Evolutionary conservation across 2,888 invertebrate species (phyloP).

Genomic region (Lithophane ornitopus): DNA sequence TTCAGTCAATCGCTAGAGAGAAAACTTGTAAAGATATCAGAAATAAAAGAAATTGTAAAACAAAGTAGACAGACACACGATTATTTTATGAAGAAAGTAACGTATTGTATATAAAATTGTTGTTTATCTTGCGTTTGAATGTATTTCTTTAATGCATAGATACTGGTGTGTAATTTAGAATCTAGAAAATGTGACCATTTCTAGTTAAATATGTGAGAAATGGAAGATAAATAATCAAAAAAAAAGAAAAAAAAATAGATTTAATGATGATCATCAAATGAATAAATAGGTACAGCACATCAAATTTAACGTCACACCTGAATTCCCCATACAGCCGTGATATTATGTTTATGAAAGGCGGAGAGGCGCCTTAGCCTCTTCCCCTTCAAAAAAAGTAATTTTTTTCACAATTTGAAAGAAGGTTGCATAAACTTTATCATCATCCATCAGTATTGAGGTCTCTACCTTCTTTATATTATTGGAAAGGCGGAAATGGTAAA

Average conservation of each 20-base stretch:
- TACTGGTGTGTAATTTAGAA: not conserved
- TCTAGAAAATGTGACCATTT: not conserved
- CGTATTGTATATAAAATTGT: constrained; percentile 5
- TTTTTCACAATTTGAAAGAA: not conserved
- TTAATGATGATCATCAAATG: too few species aligned
- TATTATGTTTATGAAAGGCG: too few species aligned
- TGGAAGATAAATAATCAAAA: not conserved
- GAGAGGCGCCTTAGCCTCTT: too few species aligned
- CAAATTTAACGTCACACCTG: not conserved
- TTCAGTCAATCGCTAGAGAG: constrained; percentile 20
- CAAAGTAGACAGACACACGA: constrained; percentile 10
- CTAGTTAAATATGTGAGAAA: not conserved
- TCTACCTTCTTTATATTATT: not conserved
- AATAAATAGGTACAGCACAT: not conserved
- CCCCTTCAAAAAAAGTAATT: too few species aligned
- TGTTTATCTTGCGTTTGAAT: constrained; percentile 1
- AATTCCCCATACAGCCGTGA: not conserved
- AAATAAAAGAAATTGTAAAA: constrained; percentile 30
- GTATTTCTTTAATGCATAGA: constrained; percentile 7
- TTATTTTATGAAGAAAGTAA: constrained; percentile 39
- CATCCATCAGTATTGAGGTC: not conserved
- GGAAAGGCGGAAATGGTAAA: not conserved
- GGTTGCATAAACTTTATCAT: not conserved
- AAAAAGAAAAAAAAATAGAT: too few species aligned
- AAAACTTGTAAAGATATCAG: constrained; percentile 44